Evolutionary conservation across 2,888 invertebrate species (phyloP), one percentile per base, ranked within the genome.

Genomic region (Cerastis rubricosa): DNA sequence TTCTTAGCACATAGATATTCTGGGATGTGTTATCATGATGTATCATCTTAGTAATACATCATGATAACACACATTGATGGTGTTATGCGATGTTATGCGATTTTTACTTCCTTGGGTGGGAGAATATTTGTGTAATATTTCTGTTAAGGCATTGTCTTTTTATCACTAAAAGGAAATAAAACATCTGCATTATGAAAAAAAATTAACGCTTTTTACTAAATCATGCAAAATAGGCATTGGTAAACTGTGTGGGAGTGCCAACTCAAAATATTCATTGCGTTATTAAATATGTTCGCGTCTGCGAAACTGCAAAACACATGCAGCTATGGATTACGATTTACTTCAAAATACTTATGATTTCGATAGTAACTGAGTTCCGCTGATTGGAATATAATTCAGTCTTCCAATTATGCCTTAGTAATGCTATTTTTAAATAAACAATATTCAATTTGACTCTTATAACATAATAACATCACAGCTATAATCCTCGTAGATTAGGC

Each of bases 1-100:
- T 64, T 59, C 11, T 43, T 17, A 35, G 11, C n/a, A 51, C n/a
- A 59, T 81, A 67, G n/a, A 64, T 63, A 29, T 73, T 78, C 22
- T 63, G 22, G 9, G 40, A 9, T 14, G 6, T 43, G 8, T 12
- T 76, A 35, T 65, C 12, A 19, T 49, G 29, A 68, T 63, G n/a
- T 61, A 29, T 59, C 11, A 29, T 66, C 11, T 54, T 19, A 29
- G 63, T 40, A n/a, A n/a, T n/a, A n/a, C n/a, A n/a, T n/a, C n/a
- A n/a, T n/a, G n/a, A n/a, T n/a, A 3, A 17, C 43, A 54, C 45
- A 35, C 17, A 43, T 49, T 25, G 25, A 22, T 76, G 8, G 43
- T 51, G 1, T 12, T 59, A n/a, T 17, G 12, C 2, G 35, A 68
- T 11, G 12, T 25, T 49, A 5, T 11, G 51, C 14, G 14, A 73